A percentile compares a stretch with the other conserved stretches of the same genome.
These are phyloP conservation scores for Hippocampus comes DNA, from an alignment of 2,113 vertebrate genomes.

Conservation along the genomic window DNA sequence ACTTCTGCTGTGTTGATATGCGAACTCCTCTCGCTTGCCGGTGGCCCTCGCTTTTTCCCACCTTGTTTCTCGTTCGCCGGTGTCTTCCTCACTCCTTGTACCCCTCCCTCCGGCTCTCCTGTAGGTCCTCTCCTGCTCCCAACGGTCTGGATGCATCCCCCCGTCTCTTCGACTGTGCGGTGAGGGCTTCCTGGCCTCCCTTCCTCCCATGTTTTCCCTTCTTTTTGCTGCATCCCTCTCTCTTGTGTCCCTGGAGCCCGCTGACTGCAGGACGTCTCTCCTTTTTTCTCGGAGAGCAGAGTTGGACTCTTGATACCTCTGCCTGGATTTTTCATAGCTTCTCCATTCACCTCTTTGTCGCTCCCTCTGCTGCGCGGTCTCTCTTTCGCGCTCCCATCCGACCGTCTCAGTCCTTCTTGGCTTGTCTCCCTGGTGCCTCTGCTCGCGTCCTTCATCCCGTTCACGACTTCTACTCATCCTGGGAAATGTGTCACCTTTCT, in stretches of 20 bases:
- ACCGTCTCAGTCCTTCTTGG: conserved; percentile 27
- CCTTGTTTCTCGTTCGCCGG: conserved; percentile 47
- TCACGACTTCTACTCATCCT: conserved; percentile 42
- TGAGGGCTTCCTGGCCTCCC: conserved; percentile 28
- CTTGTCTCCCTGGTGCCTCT: conserved; percentile 19
- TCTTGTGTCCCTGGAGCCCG: conserved; percentile 30
- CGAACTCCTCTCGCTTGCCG: conserved; percentile 22
- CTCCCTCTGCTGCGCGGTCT: conserved; percentile 15
- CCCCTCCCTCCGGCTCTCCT: conserved; percentile 44
- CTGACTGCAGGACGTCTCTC: conserved; percentile 29
- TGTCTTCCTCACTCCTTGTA: conserved; percentile 65
- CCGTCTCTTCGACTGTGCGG: conserved; percentile 33
- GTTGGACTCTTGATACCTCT: conserved; percentile 36
- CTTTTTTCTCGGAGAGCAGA: conserved; percentile 36
- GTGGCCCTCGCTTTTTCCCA: conserved; percentile 35
- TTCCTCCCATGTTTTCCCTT: conserved; percentile 41
- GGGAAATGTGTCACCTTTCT: conserved; percentile 68
- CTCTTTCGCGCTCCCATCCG: conserved; percentile 27
- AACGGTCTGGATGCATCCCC: conserved; percentile 37
- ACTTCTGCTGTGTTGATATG: conserved; percentile 54
- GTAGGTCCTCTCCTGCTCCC: conserved; percentile 24
- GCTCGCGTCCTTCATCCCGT: conserved; percentile 18
- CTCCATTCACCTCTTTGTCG: conserved; percentile 39
- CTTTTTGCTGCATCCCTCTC: conserved; percentile 35
- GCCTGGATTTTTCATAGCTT: conserved; percentile 38